These are phyloP conservation scores for Dicranocentrus wangi DNA, from an alignment of 2,888 invertebrate genomes.

Conservation along the genomic window DNA sequence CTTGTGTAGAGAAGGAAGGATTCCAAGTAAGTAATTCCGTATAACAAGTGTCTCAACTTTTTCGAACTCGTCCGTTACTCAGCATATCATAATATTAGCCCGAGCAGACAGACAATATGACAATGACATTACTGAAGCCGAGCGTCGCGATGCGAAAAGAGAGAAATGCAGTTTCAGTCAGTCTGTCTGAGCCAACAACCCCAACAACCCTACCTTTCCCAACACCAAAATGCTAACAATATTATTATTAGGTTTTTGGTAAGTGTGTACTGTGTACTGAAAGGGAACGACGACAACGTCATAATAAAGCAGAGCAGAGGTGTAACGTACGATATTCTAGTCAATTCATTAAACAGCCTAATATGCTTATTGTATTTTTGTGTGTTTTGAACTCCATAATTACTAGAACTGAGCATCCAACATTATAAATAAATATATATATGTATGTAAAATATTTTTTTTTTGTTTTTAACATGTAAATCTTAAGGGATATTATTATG, in stretches of 20 bases:
- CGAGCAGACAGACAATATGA: too few species aligned
- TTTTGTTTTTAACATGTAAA: slow-evolving; percentile 56
- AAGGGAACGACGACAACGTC: too few species aligned
- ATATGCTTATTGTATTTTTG: slow-evolving; percentile 59
- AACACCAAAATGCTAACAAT: too few species aligned
- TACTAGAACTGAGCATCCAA: slow-evolving; percentile 56
- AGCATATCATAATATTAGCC: slow-evolving; percentile 46
- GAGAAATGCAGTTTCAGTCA: too few species aligned
- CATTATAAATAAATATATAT: slow-evolving; percentile 25
- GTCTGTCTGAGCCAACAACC: too few species aligned
- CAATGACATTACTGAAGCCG: too few species aligned
- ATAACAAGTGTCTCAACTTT: slow-evolving; percentile 46
- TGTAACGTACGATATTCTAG: slow-evolving; percentile 64
- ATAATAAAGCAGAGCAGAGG: slow-evolving; percentile 26
- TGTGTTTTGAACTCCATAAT: slow-evolving; percentile 31
- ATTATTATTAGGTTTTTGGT: too few species aligned
- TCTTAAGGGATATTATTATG: slow-evolving; percentile 17
- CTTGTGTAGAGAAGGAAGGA: slow-evolving; percentile 42
- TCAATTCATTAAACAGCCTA: slow-evolving; percentile 62
- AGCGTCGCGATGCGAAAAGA: too few species aligned
- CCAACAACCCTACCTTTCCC: too few species aligned
- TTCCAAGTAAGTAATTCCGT: not conserved
- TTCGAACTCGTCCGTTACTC: slow-evolving; percentile 49
- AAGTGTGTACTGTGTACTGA: too few species aligned
- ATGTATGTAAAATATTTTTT: slow-evolving; percentile 49